Conservation (phyloP, 2,113 vertebrate genomes). For the Calyptommatus sinebrachiatus region DNA sequence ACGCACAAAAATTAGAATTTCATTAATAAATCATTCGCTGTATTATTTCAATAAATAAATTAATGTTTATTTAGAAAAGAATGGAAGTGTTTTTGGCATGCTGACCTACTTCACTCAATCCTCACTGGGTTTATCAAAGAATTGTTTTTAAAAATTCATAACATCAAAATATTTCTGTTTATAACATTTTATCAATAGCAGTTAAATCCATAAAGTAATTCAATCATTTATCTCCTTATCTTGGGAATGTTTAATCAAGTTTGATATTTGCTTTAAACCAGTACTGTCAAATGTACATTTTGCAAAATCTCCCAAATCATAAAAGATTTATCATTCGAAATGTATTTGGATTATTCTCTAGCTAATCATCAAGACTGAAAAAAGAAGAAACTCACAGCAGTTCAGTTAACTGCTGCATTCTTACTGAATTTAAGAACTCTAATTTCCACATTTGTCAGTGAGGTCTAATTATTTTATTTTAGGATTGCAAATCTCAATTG, state of each 20-base stretch:
- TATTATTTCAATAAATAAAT: slow-evolving; percentile 80
- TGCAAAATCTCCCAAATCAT: slow-evolving; percentile 96
- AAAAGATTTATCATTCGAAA: slow-evolving; percentile 97
- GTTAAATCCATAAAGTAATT: slow-evolving; percentile 93
- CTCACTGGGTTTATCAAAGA: slow-evolving; percentile 75
- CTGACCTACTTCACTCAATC: slow-evolving; percentile 64
- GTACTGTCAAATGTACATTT: slow-evolving; percentile 89
- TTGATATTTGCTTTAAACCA: slow-evolving; percentile 98
- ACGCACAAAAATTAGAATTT: slow-evolving; percentile 74
- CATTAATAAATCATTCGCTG: slow-evolving; percentile 77
- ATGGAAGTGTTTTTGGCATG: slow-evolving; percentile 75
- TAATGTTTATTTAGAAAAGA: slow-evolving; percentile 75
- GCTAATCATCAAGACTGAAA: slow-evolving; percentile 82
- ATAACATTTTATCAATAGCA: slow-evolving; percentile 81
- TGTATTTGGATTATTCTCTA: slow-evolving; percentile 90
- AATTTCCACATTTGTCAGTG: slow-evolving; percentile 14
- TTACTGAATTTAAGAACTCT: slow-evolving; percentile 68
- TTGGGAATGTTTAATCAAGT: slow-evolving; percentile 95
- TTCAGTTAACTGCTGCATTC: slow-evolving; percentile 71
- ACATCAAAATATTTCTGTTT: slow-evolving; percentile 93
- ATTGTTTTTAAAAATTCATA: slow-evolving; percentile 76
- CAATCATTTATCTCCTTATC: slow-evolving; percentile 88
- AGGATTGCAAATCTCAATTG: slow-evolving; percentile 33
- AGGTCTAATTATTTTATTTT: slow-evolving; percentile 13
- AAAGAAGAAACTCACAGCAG: slow-evolving; percentile 46